These are phyloP conservation scores for Penelope pileata DNA, from an alignment of 2,113 vertebrate genomes.

Conservation along the genomic window DNA sequence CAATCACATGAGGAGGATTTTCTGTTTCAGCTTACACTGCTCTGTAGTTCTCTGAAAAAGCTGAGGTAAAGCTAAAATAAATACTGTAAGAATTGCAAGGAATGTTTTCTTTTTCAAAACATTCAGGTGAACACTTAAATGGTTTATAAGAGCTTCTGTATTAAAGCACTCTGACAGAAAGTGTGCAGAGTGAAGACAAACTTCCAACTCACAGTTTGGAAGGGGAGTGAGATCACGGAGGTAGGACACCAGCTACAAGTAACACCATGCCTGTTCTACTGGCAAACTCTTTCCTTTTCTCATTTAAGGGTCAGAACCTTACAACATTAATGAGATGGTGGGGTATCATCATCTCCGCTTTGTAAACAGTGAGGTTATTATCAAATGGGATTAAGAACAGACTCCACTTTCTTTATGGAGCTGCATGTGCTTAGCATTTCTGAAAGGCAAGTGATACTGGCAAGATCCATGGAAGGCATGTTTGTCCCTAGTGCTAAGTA, in stretches of 20 bases:
- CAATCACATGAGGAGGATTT: not conserved
- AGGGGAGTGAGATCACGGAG: not conserved
- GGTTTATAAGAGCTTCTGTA: not conserved
- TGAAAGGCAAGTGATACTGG: not conserved
- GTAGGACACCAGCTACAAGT: not conserved
- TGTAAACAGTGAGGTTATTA: not conserved
- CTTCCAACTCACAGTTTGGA: not conserved
- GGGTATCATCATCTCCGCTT: not conserved
- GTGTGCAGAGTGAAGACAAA: not conserved
- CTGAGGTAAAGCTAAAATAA: not conserved
- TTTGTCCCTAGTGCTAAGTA: rapidly evolving
- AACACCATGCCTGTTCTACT: not conserved
- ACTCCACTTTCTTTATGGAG: not conserved
- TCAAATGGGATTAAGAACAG: not conserved
- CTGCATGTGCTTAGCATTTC: not conserved
- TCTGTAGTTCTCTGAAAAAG: not conserved
- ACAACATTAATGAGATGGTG: not conserved
- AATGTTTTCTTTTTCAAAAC: not conserved
- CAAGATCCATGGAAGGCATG: not conserved
- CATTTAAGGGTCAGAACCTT: not conserved
- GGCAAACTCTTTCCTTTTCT: not conserved
- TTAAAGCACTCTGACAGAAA: not conserved
- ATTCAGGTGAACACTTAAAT: not conserved
- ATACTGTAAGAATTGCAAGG: not conserved
- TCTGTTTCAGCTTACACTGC: not conserved